These are phyloP conservation scores for Onychomys leucogaster DNA, from an alignment of 2,797 vertebrate species.

Conservation along the genomic window DNA sequence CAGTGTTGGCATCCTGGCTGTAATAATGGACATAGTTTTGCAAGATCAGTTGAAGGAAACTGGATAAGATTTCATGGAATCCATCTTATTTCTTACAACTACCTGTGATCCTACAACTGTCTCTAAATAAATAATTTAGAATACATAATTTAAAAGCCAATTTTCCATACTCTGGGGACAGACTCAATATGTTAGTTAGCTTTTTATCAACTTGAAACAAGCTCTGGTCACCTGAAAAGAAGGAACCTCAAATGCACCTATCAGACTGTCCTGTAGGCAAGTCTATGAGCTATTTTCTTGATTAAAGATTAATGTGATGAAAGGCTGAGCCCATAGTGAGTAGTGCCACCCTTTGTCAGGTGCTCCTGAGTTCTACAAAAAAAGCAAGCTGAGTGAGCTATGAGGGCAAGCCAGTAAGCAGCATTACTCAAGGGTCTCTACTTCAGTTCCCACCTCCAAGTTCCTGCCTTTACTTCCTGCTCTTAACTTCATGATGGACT, in stretches of 20 bases:
- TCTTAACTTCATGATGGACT: not conserved
- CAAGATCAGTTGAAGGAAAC: not conserved
- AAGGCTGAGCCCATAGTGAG: not conserved
- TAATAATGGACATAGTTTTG: not conserved
- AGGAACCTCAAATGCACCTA: not conserved
- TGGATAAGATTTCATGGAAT: not conserved
- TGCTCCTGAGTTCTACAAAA: no score
- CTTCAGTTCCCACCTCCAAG: not conserved
- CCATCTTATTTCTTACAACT: not conserved
- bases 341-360: not conserved
- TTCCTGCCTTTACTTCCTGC: not conserved
- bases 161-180: not conserved
- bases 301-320: not conserved
- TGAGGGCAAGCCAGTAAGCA: not conserved
- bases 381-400: not conserved
- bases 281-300: not conserved
- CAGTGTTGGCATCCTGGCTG: not conserved
- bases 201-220: not conserved
- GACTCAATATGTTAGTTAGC: not conserved
- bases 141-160: not conserved
- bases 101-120: not conserved
- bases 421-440: not conserved
- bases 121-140: not conserved
- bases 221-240: not conserved
- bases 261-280: not conserved